Base-by-base conservation (phyloP, 2,113 vertebrate species). In the Hippocampus abdominalis region DNA sequence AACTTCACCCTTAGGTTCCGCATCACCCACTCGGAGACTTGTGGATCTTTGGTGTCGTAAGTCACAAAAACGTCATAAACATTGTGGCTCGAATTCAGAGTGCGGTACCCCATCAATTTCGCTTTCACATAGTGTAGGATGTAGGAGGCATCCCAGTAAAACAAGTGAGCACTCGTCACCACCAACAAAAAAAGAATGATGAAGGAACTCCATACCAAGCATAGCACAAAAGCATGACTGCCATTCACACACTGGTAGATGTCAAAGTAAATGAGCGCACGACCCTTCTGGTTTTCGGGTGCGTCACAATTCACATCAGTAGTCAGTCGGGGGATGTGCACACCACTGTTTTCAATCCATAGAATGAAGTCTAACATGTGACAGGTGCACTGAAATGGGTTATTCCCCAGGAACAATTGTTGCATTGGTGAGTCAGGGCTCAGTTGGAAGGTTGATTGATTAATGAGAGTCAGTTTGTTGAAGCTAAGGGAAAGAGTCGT, bases 351-450 rank as follows among this genome's bases (percentile, higher is more conserved):
- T 42, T 73, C 73, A 8, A 95, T 87, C 90, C 92, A 94, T 1
- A 78, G 21, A 70, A 90, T 75, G 1, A 96, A 94, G 51, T 93
- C 73, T 3, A 88, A 9, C 0, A 82, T 81, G 71, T 91, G 89
- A 69, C 93, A 94, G 0, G 87, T 93, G 68, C 91, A 94, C 8
- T 90, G 83, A 36, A 94, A 94, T 2, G 89, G 91, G 79, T 95
- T 96, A 10, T 25, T 4, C 4, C 83, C 56, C 49, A 95, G 83
- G 23, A 61, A 72, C 73, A 93, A 69, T 15, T 72, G 61, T 8
- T 84, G 9, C 48, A 93, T 72, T 1, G 72, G 75, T 69, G 70
- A 89, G 2, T 80, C 48, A 0, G 75, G 64, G 36, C 1, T 15
- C 0, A n/a, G 0, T 2, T 76, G 4, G 59, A 94, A 91, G 0